Conservation (phyloP, 2,888 invertebrate genomes). For the Ormyrus rosae region DNA sequence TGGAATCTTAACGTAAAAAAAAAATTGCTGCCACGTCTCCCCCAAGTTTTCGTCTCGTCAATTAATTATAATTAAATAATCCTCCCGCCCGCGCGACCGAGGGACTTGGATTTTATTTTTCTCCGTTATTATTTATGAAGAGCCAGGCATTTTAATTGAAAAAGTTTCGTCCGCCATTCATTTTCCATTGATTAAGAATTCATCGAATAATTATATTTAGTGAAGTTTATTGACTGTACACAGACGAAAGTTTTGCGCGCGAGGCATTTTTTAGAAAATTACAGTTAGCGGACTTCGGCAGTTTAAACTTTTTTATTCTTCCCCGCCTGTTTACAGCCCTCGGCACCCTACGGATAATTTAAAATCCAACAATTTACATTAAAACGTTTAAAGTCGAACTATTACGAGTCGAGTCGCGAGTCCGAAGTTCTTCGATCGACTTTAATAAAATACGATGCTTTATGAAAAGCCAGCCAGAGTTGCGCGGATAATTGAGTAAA, state of each 20-base stretch:
- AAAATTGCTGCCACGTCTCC: not conserved
- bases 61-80: constrained; percentile 50
- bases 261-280: constrained; percentile 44
- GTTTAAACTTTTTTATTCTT: constrained; percentile 27
- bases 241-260: constrained; percentile 18
- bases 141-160: constrained; percentile 53
- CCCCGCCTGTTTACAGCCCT: not conserved
- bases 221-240: constrained; percentile 47
- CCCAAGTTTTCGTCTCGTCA: constrained; percentile 5
- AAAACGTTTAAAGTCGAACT: constrained; percentile 39
- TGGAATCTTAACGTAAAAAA: constrained; percentile 10
- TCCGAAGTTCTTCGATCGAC: constrained; percentile 23
- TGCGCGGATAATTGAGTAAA: constrained; percentile 49
- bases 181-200: constrained; percentile 56
- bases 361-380: constrained; percentile 34
- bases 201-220: constrained; percentile 57
- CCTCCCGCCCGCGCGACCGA: not conserved
- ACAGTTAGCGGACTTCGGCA: constrained; percentile 7
- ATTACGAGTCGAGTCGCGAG: not conserved
- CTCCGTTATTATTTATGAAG: constrained; percentile 48
- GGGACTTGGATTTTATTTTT: constrained; percentile 32
- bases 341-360: constrained; percentile 22
- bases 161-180: constrained; percentile 54
- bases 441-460: constrained; percentile 46
- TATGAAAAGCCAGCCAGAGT: constrained; percentile 32